These are phyloP conservation scores for Donacobius atricapilla DNA, from an alignment of 2,113 vertebrate genomes.

Conservation along the genomic window DNA sequence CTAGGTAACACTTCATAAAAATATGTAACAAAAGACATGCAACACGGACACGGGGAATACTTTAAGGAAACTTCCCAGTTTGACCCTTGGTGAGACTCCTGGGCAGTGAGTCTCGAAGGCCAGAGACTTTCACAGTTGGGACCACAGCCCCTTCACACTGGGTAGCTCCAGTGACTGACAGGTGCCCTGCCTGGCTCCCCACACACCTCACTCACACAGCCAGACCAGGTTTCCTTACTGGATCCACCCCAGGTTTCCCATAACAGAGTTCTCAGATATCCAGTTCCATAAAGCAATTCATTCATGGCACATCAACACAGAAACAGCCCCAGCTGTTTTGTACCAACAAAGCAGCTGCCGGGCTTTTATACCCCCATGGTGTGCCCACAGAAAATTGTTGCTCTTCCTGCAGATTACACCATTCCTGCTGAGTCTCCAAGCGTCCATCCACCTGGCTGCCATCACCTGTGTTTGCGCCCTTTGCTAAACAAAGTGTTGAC, in stretches of 20 bases:
- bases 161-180: not conserved
- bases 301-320: not conserved
- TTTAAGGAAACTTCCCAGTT: not conserved
- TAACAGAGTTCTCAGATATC: not conserved
- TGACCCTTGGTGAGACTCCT: not conserved
- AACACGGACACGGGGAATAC: not conserved
- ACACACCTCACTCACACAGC: not conserved
- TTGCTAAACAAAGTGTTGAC: not conserved
- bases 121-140: not conserved
- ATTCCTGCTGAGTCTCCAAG: not conserved
- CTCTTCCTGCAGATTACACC: not conserved
- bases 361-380: not conserved
- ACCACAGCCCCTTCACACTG: accelerated
- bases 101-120: not conserved
- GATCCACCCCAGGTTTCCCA: not conserved
- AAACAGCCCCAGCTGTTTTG: not conserved
- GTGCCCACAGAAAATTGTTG: not conserved
- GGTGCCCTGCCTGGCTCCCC: too few species aligned
- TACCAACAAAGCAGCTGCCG: accelerated
- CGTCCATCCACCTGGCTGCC: not conserved
- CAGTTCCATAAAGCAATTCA: not conserved
- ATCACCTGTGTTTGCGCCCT: accelerated
- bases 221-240: not conserved
- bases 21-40: not conserved
- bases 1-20: not conserved